Percentiles rank a stretch among this genome's conserved stretches.
Conservation (phyloP, 2,797 vertebrate species). For the Smutsia temminckii region DNA sequence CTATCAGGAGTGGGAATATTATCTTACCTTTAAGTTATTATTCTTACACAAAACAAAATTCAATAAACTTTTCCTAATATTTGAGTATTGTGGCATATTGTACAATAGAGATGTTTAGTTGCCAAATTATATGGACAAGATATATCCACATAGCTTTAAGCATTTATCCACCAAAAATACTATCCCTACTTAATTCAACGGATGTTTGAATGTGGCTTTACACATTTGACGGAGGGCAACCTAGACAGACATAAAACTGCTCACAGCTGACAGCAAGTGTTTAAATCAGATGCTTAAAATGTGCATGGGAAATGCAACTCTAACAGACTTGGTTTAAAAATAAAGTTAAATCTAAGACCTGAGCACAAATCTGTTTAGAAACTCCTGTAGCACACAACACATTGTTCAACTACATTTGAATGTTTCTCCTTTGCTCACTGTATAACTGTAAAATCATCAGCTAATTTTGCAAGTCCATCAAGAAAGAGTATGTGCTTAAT, state of each 20-base stretch:
- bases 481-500: neutral
- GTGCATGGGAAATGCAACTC: slow-evolving; percentile 8
- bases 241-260: slow-evolving; percentile 44
- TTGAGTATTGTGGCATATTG: neutral
- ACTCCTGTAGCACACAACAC: neutral
- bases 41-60: neutral
- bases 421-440: neutral
- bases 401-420: neutral
- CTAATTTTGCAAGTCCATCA: neutral
- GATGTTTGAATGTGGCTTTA: slow-evolving; percentile 49
- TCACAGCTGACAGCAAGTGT: neutral
- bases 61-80: neutral
- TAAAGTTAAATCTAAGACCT: neutral
- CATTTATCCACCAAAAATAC: slow-evolving; percentile 68
- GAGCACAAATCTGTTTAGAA: neutral
- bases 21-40: neutral
- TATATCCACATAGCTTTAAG: neutral
- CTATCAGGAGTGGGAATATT: neutral
- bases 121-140: neutral
- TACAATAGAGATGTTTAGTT: slow-evolving; percentile 61
- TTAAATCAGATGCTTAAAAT: slow-evolving; percentile 45
- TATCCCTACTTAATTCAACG: slow-evolving; percentile 67
- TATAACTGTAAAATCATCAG: neutral
- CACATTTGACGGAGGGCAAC: slow-evolving; percentile 24
- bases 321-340: neutral